These are phyloP conservation scores for Xerus rutilus DNA, from an alignment of 2,797 vertebrate species.

Conservation along the genomic window DNA sequence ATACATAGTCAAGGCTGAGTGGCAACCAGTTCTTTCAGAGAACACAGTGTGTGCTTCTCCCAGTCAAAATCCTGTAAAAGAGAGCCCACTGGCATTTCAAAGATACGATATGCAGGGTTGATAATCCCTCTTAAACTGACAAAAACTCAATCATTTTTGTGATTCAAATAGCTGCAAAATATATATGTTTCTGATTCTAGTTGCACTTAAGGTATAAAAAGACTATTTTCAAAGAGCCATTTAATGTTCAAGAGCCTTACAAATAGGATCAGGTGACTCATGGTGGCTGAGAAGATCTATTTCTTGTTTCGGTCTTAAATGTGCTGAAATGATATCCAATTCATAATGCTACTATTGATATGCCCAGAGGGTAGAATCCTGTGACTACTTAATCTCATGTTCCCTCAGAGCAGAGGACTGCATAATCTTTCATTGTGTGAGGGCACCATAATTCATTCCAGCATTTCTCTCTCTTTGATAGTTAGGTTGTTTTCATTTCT, in stretches of 20 bases:
- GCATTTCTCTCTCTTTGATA: constrained; percentile 46
- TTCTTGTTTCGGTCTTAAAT: constrained; percentile 82
- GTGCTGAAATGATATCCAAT: constrained; percentile 79
- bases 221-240: constrained; percentile 81
- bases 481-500: constrained; percentile 42
- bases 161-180: constrained; percentile 82
- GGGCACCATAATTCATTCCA: constrained; percentile 71
- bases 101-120: constrained; percentile 74
- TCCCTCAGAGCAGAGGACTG: constrained; percentile 67
- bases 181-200: constrained; percentile 82
- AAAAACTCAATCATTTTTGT: constrained; percentile 83
- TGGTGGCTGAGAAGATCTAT: constrained; percentile 80
- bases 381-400: constrained; percentile 79
- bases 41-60: not conserved
- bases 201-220: constrained; percentile 81
- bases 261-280: constrained; percentile 80
- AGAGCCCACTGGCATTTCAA: constrained; percentile 59
- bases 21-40: constrained; percentile 5
- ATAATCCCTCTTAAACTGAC: constrained; percentile 78
- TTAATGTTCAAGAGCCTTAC: constrained; percentile 83
- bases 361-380: constrained; percentile 78
- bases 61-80: constrained; percentile 60
- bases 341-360: constrained; percentile 82
- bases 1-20: not conserved
- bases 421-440: constrained; percentile 77